Conservation (phyloP, 2,888 invertebrate species). For the Apotomis capreana region DNA sequence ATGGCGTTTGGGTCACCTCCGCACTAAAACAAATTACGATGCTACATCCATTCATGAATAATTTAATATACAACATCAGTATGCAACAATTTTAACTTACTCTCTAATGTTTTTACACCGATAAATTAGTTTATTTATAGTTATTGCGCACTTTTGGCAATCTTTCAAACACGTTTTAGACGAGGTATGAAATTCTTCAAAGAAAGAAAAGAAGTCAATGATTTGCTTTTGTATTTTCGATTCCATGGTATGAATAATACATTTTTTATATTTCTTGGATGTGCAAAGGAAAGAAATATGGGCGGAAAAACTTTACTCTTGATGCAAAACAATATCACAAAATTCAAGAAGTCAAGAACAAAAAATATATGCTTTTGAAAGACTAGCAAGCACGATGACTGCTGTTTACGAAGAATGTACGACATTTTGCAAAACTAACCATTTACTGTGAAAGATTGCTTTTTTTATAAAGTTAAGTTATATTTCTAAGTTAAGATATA, state of each 20-base stretch:
- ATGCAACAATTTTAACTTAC: constrained; percentile 62
- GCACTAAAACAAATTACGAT: constrained; percentile 66
- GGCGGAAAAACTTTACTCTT: neutral
- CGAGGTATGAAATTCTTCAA: constrained; percentile 76
- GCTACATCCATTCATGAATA: constrained; percentile 48
- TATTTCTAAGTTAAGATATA: neutral
- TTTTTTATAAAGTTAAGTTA: too few relatives aligned
- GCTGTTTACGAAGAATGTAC: constrained; percentile 9
- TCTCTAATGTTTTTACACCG: constrained; percentile 77
- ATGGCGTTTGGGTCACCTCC: constrained; percentile 67
- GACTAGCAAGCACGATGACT: neutral
- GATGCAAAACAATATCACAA: constrained; percentile 19
- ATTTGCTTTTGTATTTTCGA: constrained; percentile 79
- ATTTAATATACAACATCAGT: constrained; percentile 2
- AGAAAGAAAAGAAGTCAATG: constrained; percentile 78
- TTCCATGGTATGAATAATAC: constrained; percentile 67
- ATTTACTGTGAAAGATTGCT: too few relatives aligned
- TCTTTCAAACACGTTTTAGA: constrained; percentile 78
- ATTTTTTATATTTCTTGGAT: constrained; percentile 41
- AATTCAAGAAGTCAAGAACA: constrained; percentile 16
- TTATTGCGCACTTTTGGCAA: constrained; percentile 76
- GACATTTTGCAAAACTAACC: neutral
- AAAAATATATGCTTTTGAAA: neutral
- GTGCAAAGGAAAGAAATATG: neutral
- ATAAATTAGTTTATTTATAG: constrained; percentile 80